phyloP scores from a whole-genome alignment of 2,888 invertebrate species.

The Ceratothoa steindachneri region DNA sequence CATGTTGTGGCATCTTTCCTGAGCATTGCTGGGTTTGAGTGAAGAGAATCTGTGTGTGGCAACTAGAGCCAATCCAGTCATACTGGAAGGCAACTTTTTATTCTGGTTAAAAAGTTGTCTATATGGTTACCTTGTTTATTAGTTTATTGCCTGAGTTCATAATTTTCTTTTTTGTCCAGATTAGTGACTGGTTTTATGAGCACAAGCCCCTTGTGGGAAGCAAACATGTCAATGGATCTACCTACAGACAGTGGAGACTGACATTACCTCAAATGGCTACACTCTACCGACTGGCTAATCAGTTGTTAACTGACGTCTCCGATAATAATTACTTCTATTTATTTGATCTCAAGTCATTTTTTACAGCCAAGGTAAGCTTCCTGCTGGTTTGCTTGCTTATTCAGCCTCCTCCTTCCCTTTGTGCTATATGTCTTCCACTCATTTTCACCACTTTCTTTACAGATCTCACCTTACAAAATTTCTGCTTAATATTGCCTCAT shows the following conservation, averaged over 20 bases:
- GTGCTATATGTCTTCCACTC: too few species aligned
- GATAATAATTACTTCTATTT: conserved; percentile 98
- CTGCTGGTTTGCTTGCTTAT: background rate
- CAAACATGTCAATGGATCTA: conserved; percentile 88
- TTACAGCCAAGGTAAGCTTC: conserved; percentile 76
- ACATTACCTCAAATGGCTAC: conserved; percentile 96
- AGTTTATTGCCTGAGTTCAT: too few species aligned
- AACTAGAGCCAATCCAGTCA: too few species aligned
- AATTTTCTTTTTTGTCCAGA: conserved; percentile 49
- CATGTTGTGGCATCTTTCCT: too few species aligned
- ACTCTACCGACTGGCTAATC: conserved; percentile 93
- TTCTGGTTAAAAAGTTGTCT: too few species aligned
- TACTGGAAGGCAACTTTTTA: too few species aligned
- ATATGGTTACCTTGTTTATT: too few species aligned
- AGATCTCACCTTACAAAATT: too few species aligned
- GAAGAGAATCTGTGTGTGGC: too few species aligned
- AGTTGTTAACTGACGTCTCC: conserved; percentile 92
- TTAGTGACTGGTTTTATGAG: conserved; percentile 97
- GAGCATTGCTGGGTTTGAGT: too few species aligned
- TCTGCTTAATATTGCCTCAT: too few species aligned
- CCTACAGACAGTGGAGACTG: conserved; percentile 94
- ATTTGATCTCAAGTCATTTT: conserved; percentile 98
- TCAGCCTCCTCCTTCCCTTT: background rate
- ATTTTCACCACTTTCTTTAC: too few species aligned
- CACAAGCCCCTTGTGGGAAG: conserved; percentile 92